phyloP scores from a whole-genome alignment of 2,888 invertebrate species.

The Odontothrips loti region DNA sequence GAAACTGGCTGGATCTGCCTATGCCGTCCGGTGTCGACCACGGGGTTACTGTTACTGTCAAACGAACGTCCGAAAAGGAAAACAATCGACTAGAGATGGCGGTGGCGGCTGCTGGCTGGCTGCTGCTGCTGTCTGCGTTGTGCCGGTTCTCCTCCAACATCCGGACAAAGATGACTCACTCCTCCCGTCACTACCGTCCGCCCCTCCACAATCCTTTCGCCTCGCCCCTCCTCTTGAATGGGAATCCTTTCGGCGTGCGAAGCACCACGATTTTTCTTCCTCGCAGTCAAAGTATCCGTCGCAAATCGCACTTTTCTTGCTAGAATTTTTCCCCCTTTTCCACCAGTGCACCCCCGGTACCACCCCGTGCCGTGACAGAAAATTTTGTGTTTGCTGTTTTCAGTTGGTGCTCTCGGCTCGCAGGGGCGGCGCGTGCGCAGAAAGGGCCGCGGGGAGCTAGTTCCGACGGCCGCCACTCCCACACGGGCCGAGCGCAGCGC shows the following conservation, averaged over 20 bases:
- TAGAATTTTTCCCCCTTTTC: not conserved
- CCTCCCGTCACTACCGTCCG: not conserved
- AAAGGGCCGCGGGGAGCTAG: slow-evolving; percentile 9
- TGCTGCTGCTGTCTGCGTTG: slow-evolving; percentile 32
- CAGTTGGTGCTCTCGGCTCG: slow-evolving; percentile 1
- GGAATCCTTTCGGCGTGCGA: not conserved
- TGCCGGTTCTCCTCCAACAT: slow-evolving; percentile 31
- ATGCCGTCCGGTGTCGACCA: slow-evolving; percentile 38
- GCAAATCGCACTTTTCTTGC: not conserved
- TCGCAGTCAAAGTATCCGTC: no score
- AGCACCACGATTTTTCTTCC: no score
- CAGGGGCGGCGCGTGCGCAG: slow-evolving; percentile 1
- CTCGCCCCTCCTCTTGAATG: slow-evolving; percentile 5
- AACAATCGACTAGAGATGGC: slow-evolving; percentile 43
- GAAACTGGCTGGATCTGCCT: slow-evolving; percentile 40
- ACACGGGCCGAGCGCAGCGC: not conserved
- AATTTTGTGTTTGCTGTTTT: slow-evolving; percentile 27
- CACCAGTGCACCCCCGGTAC: not conserved
- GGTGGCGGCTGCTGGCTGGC: slow-evolving; percentile 29
- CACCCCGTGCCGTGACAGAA: not conserved
- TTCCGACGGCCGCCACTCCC: not conserved
- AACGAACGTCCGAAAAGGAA: slow-evolving; percentile 46
- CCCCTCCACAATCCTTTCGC: slow-evolving; percentile 19
- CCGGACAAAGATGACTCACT: slow-evolving; percentile 17
- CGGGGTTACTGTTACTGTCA: slow-evolving; percentile 42